These are phyloP conservation scores for Rhagoletis pomonella DNA, from an alignment of 1,140 invertebrate genomes.

Conservation along the genomic window DNA sequence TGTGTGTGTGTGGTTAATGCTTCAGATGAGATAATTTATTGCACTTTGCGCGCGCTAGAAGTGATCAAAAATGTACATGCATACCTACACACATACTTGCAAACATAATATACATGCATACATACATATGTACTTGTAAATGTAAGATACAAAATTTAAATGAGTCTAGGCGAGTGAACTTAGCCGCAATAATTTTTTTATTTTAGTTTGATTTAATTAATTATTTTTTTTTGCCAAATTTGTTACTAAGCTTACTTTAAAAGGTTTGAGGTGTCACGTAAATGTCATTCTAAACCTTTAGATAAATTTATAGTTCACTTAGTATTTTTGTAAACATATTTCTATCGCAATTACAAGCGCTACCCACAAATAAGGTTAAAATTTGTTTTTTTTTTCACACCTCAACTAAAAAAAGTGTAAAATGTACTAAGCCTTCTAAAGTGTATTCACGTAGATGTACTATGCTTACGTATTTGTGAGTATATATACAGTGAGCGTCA, in stretches of 20 bases:
- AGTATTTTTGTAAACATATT: background rate
- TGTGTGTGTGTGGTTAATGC: background rate
- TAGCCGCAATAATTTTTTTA: background rate
- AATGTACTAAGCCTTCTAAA: too few relatives aligned
- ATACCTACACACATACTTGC: background rate
- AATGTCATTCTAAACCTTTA: background rate
- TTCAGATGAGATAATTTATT: conserved; percentile 27
- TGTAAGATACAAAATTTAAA: background rate
- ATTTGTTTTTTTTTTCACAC: background rate
- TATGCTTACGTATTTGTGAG: too few relatives aligned
- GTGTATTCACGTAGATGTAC: too few relatives aligned
- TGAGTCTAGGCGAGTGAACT: background rate
- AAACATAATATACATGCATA: background rate
- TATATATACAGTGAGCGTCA: too few relatives aligned
- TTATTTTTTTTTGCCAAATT: background rate
- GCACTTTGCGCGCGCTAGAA: background rate
- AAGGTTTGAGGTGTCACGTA: background rate
- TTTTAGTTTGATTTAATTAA: background rate
- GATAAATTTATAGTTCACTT: too few relatives aligned
- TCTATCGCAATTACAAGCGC: background rate
- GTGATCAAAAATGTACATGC: background rate
- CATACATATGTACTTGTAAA: background rate
- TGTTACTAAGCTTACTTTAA: background rate
- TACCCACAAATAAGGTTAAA: background rate
- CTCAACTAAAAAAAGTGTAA: background rate